Evolutionary conservation across 2,888 invertebrate genomes (phyloP), one percentile per base, ranked within the genome.

Genomic region (Netelia melanura): DNA sequence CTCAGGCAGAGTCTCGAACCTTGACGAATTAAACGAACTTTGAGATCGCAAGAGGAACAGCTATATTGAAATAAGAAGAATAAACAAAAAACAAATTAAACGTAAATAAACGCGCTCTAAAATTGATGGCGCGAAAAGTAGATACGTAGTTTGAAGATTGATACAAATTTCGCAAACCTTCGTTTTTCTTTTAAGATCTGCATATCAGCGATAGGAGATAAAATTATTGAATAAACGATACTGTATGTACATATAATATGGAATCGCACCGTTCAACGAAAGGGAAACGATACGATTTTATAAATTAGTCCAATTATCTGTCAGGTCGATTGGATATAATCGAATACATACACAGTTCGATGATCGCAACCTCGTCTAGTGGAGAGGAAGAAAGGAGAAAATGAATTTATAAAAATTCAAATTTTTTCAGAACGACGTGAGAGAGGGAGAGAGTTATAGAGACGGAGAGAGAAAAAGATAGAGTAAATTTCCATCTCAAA

Each of bases 1-100:
- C 77, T 67, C 76, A 83, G 62, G 86, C 85, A 72, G 77, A 77
- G 56, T 77, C 61, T 71, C 52, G 44, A 83, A 64, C 21, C 14
- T 48, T 48, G 48, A 48, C 14, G 48, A 48, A 48, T 48, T 48
- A 14, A 14, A 48, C 8, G 14, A 48, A 48, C 1, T 48, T 48
- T 14, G 48, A 10, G 48, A 48, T 48, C 48, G 48, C 14, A 17
- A 38, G 58, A 14, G 14, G 5, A 38, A 21, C 43, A 56, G 67
- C 38, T 30, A 44, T 44, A 72, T 44, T 10, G 23, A 62, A 17
- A 48, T 30, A 25, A 44, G 52, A 23, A 3, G 43, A 38, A 38
- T 25, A 52, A n/a, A 25, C n/a, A n/a, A 54, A 23, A 68, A 48
- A 21, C 25, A 25, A 25, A 25, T 8, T 23, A 67, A 48, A 23